Evolutionary conservation across 2,888 invertebrate species (phyloP).

Genomic region (Helobdella robusta): DNA sequence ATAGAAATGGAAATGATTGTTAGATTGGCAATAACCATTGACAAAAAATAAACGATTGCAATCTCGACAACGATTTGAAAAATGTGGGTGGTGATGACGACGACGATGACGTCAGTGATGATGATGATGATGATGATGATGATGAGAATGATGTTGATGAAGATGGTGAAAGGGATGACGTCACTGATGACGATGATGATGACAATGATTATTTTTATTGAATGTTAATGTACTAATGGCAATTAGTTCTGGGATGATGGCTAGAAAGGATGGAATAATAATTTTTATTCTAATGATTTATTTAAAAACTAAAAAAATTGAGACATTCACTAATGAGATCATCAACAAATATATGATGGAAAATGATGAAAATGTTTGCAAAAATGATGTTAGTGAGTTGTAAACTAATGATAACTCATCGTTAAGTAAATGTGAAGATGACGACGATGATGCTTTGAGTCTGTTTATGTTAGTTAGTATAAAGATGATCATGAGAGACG

Average conservation of each 20-base stretch:
- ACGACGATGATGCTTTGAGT: not conserved
- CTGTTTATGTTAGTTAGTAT: not conserved
- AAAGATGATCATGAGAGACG: constrained; percentile 8
- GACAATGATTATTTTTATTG: no score
- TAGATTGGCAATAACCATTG: no score
- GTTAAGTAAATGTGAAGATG: not conserved
- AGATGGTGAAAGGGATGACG: constrained; percentile 4
- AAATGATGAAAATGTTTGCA: not conserved
- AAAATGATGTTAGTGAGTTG: not conserved
- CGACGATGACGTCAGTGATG: not conserved
- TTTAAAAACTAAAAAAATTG: no score
- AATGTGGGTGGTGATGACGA: not conserved
- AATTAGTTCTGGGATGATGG: no score
- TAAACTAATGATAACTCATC: not conserved
- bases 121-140: constrained; percentile 16
- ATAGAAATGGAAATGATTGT: no score
- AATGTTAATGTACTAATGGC: no score
- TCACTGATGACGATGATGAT: constrained; percentile 5
- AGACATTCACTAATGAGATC: no score
- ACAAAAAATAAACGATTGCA: no score
- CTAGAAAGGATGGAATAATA: no score
- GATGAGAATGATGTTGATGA: constrained; percentile 12
- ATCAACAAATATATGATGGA: no score
- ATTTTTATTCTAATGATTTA: no score
- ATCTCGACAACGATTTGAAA: not conserved